Evolutionary conservation across 2,113 vertebrate genomes (phyloP).

Genomic region (Rostratula benghalensis): DNA sequence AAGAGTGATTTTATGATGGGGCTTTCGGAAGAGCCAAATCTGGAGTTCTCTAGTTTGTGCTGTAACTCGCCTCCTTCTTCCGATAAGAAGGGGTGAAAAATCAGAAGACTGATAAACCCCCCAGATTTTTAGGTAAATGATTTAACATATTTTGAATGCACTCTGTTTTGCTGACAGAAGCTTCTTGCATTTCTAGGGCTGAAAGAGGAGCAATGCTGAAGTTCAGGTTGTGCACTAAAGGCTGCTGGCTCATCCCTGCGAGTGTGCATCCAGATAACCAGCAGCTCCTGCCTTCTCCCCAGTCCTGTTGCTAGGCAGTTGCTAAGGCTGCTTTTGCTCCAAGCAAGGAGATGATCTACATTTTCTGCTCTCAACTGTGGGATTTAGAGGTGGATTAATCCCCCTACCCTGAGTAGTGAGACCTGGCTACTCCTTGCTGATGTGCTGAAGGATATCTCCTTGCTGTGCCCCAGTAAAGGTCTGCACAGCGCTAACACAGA

Average conservation of each 20-base stretch:
- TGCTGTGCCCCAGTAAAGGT: background rate
- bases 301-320: constrained; percentile 45
- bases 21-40: no score
- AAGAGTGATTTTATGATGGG: no score
- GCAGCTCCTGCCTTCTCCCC: background rate
- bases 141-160: background rate
- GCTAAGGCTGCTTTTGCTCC: constrained; percentile 35
- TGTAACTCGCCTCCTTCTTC: no score
- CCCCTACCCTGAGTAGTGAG: background rate
- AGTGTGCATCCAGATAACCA: background rate
- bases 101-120: background rate
- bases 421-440: background rate
- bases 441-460: background rate
- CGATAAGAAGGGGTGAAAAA: no score
- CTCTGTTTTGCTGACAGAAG: background rate
- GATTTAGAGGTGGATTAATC: background rate
- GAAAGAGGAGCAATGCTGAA: background rate
- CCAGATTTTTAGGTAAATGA: background rate
- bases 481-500: background rate
- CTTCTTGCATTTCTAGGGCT: background rate
- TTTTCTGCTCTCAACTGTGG: constrained; percentile 1
- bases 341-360: background rate
- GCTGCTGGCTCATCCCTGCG: background rate
- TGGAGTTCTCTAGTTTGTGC: no score
- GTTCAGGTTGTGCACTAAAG: background rate